These are phyloP conservation scores for Cossypha niveicapilla DNA, from an alignment of 2,797 vertebrate species.

Conservation along the genomic window DNA sequence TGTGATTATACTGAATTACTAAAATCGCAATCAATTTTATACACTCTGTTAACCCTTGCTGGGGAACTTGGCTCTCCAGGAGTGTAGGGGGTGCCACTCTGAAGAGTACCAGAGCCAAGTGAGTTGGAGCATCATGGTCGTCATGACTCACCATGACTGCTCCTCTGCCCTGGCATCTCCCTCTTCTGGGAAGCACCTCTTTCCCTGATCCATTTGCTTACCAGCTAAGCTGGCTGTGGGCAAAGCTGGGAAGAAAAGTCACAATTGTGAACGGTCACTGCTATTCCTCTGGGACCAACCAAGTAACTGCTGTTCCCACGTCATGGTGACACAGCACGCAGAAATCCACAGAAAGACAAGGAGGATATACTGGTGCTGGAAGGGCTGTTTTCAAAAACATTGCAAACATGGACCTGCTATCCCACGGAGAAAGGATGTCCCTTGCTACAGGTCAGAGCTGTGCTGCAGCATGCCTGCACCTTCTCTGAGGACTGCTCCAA, in stretches of 20 bases:
- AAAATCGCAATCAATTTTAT: conserved; percentile 85
- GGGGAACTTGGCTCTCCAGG: conserved; percentile 6
- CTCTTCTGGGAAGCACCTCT: neutral
- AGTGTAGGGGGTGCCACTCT: neutral
- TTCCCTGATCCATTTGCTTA: neutral
- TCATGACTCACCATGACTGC: accelerated
- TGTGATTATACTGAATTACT: conserved; percentile 87
- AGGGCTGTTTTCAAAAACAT: neutral
- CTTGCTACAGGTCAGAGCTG: accelerated
- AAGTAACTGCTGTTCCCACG: neutral
- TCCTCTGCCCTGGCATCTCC: neutral
- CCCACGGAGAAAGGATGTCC: accelerated
- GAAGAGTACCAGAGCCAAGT: neutral
- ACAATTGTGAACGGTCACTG: neutral
- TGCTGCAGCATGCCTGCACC: neutral
- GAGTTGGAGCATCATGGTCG: neutral
- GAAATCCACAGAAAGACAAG: no score
- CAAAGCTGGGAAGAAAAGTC: neutral
- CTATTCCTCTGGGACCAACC: conserved; percentile 4
- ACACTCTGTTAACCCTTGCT: conserved; percentile 81
- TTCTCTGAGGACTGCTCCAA: neutral
- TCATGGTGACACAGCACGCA: neutral
- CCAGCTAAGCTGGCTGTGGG: neutral
- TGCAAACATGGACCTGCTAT: accelerated
- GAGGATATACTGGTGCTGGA: accelerated